These are phyloP conservation scores for Gymnoscopelus braueri DNA, from an alignment of 2,797 vertebrate species.

Conservation along the genomic window DNA sequence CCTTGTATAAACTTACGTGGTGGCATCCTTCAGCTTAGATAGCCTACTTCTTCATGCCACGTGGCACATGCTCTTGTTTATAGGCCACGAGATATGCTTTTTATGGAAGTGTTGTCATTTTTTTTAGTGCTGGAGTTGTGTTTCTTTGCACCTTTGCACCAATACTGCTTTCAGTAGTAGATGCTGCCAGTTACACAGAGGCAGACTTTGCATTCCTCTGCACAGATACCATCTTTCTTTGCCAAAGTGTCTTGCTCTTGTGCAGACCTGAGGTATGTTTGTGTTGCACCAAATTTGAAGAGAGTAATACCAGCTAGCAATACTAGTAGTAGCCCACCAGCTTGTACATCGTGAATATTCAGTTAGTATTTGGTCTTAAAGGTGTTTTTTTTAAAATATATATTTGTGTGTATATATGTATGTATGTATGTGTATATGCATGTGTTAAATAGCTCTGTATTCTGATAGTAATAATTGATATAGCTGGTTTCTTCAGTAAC, in stretches of 20 bases:
- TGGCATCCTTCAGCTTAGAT: slow-evolving; percentile 27
- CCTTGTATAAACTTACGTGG: slow-evolving; percentile 11
- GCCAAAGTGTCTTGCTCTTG: not conserved
- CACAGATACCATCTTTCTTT: slow-evolving; percentile 3
- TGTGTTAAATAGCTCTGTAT: too few relatives aligned
- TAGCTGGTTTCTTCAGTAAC: too few relatives aligned
- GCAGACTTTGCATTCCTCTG: slow-evolving; percentile 4
- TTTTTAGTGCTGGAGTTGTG: not conserved
- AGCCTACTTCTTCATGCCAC: slow-evolving; percentile 31
- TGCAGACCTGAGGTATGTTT: slow-evolving; percentile 23
- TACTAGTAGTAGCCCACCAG: not conserved
- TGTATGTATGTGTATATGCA: too few relatives aligned
- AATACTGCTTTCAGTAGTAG: not conserved
- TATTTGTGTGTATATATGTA: too few relatives aligned
- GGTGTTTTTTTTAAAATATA: too few relatives aligned
- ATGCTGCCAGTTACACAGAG: not conserved
- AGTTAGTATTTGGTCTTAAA: not conserved
- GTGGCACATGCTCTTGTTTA: slow-evolving; percentile 22
- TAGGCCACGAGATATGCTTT: slow-evolving; percentile 28
- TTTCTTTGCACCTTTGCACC: not conserved
- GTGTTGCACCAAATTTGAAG: slow-evolving; percentile 45
- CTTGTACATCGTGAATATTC: not conserved
- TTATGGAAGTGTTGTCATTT: slow-evolving; percentile 28
- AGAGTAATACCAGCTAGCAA: not conserved
- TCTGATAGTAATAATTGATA: too few relatives aligned